These are phyloP conservation scores for Corvus moneduloides DNA, from an alignment of 2,113 vertebrate genomes.

Conservation along the genomic window DNA sequence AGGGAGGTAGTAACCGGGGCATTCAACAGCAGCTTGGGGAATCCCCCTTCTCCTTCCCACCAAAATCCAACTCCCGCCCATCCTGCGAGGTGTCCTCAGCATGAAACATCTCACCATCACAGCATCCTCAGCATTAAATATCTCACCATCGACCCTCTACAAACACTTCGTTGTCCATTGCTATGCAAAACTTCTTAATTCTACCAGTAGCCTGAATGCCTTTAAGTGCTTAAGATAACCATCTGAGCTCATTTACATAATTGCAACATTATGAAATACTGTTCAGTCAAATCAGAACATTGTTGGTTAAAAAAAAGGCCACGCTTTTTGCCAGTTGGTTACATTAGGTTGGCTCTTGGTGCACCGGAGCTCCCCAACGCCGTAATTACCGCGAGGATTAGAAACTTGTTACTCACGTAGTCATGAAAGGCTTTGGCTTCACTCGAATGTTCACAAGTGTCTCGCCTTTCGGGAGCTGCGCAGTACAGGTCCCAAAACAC, in stretches of 20 bases:
- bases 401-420: constrained; percentile 91
- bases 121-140: background rate
- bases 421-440: constrained; percentile 99
- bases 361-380: constrained; percentile 53
- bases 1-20: background rate
- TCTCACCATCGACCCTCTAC: background rate
- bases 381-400: constrained; percentile 70
- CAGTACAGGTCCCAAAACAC: constrained; percentile 99
- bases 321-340: constrained; percentile 15
- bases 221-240: constrained; percentile 47
- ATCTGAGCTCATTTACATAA: constrained; percentile 54
- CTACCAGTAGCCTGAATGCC: background rate
- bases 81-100: background rate
- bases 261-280: constrained; percentile 54
- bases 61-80: background rate
- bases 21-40: background rate
- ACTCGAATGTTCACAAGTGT: constrained; percentile 99
- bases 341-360: background rate
- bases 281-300: constrained; percentile 45
- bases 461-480: constrained; percentile 96
- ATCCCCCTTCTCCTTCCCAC: background rate
- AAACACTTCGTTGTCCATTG: background rate
- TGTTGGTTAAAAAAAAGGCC: background rate
- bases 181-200: constrained; percentile 1
- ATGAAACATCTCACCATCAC: background rate